These are phyloP conservation scores for Cinclus cinclus DNA, from an alignment of 2,113 vertebrate species.

Conservation along the genomic window DNA sequence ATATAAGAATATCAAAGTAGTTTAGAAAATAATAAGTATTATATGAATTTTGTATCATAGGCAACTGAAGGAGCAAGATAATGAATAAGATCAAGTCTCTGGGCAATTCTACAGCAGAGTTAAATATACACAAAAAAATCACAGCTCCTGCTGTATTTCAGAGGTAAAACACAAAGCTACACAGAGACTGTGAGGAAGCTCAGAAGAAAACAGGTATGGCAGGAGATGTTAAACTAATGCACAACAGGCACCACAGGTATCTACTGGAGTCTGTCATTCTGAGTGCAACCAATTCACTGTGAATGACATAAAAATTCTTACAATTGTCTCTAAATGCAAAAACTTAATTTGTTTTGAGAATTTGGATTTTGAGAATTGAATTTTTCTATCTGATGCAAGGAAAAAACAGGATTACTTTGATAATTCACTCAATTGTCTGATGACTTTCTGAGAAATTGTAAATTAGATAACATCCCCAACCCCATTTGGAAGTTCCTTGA, in stretches of 20 bases:
- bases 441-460: not conserved
- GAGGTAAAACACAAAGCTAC: not conserved
- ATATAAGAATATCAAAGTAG: not conserved
- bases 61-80: not conserved
- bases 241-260: not conserved
- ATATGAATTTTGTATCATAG: not conserved
- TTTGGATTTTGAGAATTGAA: not conserved
- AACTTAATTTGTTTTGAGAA: not conserved
- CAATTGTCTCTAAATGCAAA: not conserved
- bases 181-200: not conserved
- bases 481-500: not conserved
- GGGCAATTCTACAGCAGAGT: not conserved
- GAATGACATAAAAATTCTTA: not conserved
- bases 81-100: not conserved
- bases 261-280: not conserved
- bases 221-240: not conserved
- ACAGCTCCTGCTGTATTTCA: not conserved
- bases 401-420: not conserved
- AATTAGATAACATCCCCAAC: not conserved
- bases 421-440: not conserved
- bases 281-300: not conserved
- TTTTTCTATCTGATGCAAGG: not conserved
- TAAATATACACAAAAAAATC: not conserved
- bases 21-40: not conserved
- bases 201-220: not conserved